phyloP scores from a whole-genome alignment of 1,140 invertebrate species.

The Ooceraea biroi region DNA sequence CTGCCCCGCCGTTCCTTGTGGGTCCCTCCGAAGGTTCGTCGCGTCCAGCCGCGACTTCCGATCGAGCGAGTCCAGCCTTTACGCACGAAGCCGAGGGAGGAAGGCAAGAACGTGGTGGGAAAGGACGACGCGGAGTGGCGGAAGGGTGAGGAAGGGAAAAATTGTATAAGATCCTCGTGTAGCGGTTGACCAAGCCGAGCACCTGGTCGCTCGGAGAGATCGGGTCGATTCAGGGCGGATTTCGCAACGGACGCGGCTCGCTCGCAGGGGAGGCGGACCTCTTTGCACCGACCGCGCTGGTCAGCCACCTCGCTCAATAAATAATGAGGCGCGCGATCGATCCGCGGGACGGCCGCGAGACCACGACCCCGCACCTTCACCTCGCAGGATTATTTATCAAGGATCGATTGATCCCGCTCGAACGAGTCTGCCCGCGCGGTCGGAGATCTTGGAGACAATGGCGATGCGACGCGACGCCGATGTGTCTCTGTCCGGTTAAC shows the following conservation, averaged over 20 bases:
- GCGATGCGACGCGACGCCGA: slow-evolving; percentile 16
- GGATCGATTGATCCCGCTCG: slow-evolving; percentile 42
- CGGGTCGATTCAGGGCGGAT: slow-evolving; percentile 65
- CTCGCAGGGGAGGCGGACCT: slow-evolving; percentile 20
- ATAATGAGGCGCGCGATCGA: slow-evolving; percentile 63
- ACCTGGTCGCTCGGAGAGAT: slow-evolving; percentile 64
- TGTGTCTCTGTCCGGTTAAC: slow-evolving; percentile 73
- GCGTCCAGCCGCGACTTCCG: slow-evolving; percentile 64
- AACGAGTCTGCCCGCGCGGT: slow-evolving; percentile 10
- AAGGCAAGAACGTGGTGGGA: background rate
- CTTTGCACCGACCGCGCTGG: slow-evolving; percentile 53
- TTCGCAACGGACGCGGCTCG: slow-evolving; percentile 7
- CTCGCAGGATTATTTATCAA: slow-evolving; percentile 56
- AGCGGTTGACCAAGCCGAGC: slow-evolving; percentile 59
- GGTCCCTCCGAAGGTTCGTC: slow-evolving; percentile 39
- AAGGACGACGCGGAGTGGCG: slow-evolving; percentile 7
- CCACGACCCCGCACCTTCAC: background rate
- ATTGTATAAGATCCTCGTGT: slow-evolving; percentile 31
- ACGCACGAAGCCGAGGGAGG: too few relatives aligned
- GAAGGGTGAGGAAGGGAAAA: slow-evolving; percentile 41
- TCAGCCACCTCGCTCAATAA: slow-evolving; percentile 63
- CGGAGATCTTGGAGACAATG: slow-evolving; percentile 28
- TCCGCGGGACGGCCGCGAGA: slow-evolving; percentile 16
- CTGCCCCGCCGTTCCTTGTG: background rate
- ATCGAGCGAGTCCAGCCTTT: slow-evolving; percentile 40